Conservation (phyloP, 1,140 invertebrate species). For the Diachasma alloeum region DNA sequence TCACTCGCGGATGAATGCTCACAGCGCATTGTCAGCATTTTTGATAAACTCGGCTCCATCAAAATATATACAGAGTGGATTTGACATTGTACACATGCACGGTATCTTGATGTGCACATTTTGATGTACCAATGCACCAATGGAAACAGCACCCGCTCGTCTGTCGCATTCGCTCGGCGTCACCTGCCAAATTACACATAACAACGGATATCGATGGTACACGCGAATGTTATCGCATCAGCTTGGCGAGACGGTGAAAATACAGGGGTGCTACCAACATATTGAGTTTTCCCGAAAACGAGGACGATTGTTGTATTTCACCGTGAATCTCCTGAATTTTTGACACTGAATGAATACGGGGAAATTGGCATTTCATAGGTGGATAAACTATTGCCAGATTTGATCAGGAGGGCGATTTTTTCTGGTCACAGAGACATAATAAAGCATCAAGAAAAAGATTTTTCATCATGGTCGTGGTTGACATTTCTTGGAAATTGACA, state of each 20-base stretch:
- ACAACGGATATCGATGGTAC: constrained; percentile 24
- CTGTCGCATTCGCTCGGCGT: constrained; percentile 1
- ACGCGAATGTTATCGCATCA: constrained; percentile 11
- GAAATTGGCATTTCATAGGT: neutral
- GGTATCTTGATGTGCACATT: constrained; percentile 14
- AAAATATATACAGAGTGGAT: constrained; percentile 23
- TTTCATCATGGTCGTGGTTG: too few relatives aligned
- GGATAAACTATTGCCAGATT: too few relatives aligned
- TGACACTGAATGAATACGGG: neutral
- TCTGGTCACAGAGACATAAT: too few relatives aligned
- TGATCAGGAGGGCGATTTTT: too few relatives aligned
- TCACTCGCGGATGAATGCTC: constrained; percentile 1
- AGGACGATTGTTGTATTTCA: neutral
- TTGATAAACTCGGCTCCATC: constrained; percentile 24
- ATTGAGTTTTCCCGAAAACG: neutral
- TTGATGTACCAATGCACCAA: neutral
- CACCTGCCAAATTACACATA: constrained; percentile 30
- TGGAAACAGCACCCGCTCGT: neutral
- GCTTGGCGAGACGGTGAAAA: neutral
- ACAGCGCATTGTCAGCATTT: constrained; percentile 25
- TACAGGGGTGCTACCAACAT: neutral
- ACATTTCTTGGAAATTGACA: too few relatives aligned
- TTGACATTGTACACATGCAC: neutral
- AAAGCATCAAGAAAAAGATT: too few relatives aligned
- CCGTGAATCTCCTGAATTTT: neutral